Percentiles rank a stretch among this genome's conserved stretches.
Evolutionary conservation across 2,888 invertebrate genomes (phyloP).

Genomic region (Pasiphila rectangulata): DNA sequence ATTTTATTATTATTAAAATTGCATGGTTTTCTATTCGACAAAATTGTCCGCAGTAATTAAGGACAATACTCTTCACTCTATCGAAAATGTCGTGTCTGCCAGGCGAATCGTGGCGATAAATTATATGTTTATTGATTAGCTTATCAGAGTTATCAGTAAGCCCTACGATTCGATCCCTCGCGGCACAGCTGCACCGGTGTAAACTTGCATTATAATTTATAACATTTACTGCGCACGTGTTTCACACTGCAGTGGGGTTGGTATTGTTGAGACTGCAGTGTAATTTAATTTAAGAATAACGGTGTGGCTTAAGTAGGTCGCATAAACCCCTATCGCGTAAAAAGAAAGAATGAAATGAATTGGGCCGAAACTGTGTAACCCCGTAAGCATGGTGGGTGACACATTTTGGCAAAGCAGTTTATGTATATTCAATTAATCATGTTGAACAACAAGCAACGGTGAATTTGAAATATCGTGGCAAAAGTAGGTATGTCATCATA

Average conservation of each 20-base stretch:
- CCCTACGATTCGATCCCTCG: constrained; percentile 25
- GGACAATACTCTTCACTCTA: too few species aligned
- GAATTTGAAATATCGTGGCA: neutral
- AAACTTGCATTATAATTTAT: constrained; percentile 3
- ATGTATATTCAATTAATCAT: neutral
- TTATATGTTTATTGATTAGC: constrained; percentile 14
- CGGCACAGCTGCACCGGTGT: constrained; percentile 44
- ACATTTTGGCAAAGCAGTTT: neutral
- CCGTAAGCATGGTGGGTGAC: neutral
- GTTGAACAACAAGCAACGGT: neutral
- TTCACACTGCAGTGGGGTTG: constrained; percentile 9
- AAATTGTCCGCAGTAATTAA: too few species aligned
- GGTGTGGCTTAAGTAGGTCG: constrained; percentile 4
- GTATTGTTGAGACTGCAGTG: constrained; percentile 12
- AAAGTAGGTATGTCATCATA: too few species aligned
- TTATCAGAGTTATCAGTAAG: constrained; percentile 11
- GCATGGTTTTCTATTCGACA: neutral
- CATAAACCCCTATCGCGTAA: neutral
- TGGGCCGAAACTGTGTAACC: neutral
- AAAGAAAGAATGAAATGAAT: neutral
- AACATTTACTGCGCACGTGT: constrained; percentile 15
- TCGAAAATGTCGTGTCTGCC: neutral
- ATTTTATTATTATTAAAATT: too few species aligned
- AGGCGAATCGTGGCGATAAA: constrained; percentile 1
- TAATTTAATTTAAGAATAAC: constrained; percentile 4